These are phyloP conservation scores for Calypte anna DNA, from an alignment of 2,113 vertebrate species.

Conservation along the genomic window DNA sequence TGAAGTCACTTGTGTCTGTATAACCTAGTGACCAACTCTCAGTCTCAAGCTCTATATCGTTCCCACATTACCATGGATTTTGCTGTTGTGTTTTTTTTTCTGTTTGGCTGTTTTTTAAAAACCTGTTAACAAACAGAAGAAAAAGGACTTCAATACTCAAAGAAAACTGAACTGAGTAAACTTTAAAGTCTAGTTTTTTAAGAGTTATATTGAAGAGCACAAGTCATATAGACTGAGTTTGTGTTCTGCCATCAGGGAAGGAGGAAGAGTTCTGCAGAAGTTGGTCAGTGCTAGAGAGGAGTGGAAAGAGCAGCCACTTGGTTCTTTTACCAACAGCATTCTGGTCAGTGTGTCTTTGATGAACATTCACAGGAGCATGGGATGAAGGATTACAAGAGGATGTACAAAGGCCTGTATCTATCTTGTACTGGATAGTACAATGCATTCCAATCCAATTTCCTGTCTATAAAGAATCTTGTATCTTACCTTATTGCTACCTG, in stretches of 20 bases:
- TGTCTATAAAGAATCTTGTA: rapidly evolving
- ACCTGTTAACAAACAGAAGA: background rate
- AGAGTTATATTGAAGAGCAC: background rate
- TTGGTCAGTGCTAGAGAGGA: background rate
- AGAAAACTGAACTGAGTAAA: background rate
- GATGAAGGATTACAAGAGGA: background rate
- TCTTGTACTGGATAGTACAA: background rate
- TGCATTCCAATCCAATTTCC: background rate
- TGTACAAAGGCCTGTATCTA: background rate
- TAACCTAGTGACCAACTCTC: background rate
- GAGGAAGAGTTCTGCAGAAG: background rate
- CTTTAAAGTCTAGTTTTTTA: background rate
- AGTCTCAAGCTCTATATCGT: background rate
- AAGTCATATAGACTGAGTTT: rapidly evolving
- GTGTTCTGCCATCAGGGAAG: background rate
- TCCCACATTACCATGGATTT: rapidly evolving
- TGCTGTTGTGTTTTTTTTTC: background rate
- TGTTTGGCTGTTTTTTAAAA: background rate
- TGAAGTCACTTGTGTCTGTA: background rate
- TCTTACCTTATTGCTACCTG: background rate
- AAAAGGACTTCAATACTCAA: background rate
- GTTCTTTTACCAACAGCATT: background rate
- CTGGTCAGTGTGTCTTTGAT: background rate
- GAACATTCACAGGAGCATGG: background rate
- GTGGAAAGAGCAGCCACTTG: background rate